These are phyloP conservation scores for Myopa testacea DNA, from an alignment of 2,888 invertebrate genomes.

Conservation along the genomic window DNA sequence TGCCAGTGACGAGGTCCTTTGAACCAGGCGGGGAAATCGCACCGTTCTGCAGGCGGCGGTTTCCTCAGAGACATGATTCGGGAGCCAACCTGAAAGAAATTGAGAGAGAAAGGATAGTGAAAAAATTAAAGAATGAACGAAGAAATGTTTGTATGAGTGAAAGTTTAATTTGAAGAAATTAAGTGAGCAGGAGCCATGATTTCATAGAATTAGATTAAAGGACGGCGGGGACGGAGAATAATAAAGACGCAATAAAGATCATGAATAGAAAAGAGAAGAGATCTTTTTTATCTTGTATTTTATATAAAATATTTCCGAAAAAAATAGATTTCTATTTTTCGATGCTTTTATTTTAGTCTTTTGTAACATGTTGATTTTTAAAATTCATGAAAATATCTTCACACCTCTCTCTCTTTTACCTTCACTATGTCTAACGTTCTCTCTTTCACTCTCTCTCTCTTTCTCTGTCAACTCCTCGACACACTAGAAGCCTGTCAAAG, in stretches of 20 bases:
- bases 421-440: background rate
- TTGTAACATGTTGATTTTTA: background rate
- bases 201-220: no score
- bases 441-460: background rate
- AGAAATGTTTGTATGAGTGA: no score
- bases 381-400: background rate
- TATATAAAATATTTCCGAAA: no score
- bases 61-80: slow-evolving; percentile 68
- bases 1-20: slow-evolving; percentile 89
- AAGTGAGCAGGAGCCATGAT: background rate
- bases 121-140: slow-evolving; percentile 28
- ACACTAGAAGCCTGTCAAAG: background rate
- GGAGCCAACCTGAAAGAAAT: slow-evolving; percentile 64
- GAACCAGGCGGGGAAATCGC: slow-evolving; percentile 90
- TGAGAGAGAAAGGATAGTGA: background rate
- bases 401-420: no score
- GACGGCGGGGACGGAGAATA: no score
- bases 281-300: background rate
- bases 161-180: slow-evolving; percentile 1
- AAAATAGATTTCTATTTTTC: no score
- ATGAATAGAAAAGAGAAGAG: background rate
- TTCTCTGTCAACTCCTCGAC: background rate
- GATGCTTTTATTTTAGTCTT: no score
- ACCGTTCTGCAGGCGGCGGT: slow-evolving; percentile 70
- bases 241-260: no score